Percentiles rank a stretch among this genome's conserved stretches.
These are phyloP conservation scores for Lasioglossum morio DNA, from an alignment of 2,888 invertebrate genomes.

Conservation along the genomic window DNA sequence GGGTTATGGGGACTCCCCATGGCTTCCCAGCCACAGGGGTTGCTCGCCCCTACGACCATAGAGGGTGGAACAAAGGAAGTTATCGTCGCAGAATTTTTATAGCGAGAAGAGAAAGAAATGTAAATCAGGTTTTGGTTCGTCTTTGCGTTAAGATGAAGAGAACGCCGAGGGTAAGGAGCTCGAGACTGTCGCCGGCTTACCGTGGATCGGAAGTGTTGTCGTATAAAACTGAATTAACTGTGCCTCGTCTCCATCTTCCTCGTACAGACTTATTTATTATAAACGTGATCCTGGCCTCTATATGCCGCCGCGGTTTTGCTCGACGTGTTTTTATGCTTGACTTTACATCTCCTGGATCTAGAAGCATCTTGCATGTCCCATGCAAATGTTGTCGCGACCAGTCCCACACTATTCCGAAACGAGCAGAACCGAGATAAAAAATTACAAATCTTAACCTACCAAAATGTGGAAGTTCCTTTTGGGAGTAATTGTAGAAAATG, in stretches of 20 bases:
- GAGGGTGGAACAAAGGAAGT: slow-evolving; percentile 83
- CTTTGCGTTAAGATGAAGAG: slow-evolving; percentile 57
- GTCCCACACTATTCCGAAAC: background rate
- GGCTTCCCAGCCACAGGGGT: slow-evolving; percentile 87
- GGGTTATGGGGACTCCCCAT: slow-evolving; percentile 87
- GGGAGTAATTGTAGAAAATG: background rate
- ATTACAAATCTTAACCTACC: background rate
- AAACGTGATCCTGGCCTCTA: slow-evolving; percentile 38
- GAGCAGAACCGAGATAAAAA: background rate
- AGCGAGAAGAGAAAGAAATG: slow-evolving; percentile 82
- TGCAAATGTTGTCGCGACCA: background rate
- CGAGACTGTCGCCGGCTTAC: slow-evolving; percentile 52
- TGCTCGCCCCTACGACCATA: slow-evolving; percentile 82
- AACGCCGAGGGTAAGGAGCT: slow-evolving; percentile 47
- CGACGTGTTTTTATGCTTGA: slow-evolving; percentile 32
- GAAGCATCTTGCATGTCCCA: slow-evolving; percentile 12
- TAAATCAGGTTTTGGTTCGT: slow-evolving; percentile 78
- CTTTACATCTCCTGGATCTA: slow-evolving; percentile 18
- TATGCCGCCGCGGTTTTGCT: slow-evolving; percentile 1
- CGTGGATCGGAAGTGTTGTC: slow-evolving; percentile 60
- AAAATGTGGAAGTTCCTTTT: background rate
- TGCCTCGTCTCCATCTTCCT: slow-evolving; percentile 30
- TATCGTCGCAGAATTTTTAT: slow-evolving; percentile 84
- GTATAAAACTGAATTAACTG: slow-evolving; percentile 62
- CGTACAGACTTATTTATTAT: slow-evolving; percentile 49